These are phyloP conservation scores for Cepphus grylle DNA, from an alignment of 2,113 vertebrate species.

Conservation along the genomic window DNA sequence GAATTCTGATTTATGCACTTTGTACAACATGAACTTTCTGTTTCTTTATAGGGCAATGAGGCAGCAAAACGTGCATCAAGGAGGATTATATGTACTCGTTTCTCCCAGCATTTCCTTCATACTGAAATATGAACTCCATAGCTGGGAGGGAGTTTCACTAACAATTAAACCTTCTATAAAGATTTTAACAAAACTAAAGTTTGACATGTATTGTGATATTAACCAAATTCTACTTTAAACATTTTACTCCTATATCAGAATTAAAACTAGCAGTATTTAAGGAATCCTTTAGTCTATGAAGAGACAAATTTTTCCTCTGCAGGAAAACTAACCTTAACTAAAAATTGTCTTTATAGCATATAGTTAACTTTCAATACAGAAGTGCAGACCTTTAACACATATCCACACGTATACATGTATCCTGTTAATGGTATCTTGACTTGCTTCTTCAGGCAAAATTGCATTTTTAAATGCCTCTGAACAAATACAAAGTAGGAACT, in stretches of 20 bases:
- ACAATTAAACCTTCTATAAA: neutral
- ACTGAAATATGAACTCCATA: neutral
- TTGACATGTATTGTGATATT: neutral
- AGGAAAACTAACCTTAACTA: neutral
- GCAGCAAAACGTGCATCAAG: neutral
- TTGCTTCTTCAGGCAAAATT: neutral
- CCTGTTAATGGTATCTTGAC: neutral
- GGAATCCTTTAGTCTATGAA: neutral
- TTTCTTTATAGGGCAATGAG: neutral
- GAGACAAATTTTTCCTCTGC: neutral
- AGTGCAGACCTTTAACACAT: neutral
- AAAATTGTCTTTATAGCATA: neutral
- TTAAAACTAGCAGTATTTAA: neutral
- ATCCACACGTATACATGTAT: rapidly evolving
- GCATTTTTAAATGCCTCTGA: neutral
- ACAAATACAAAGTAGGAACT: neutral
- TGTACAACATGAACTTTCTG: neutral
- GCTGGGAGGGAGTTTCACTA: neutral
- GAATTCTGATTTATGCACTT: neutral
- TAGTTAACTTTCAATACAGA: neutral
- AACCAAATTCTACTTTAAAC: neutral
- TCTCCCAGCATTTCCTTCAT: neutral
- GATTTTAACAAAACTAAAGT: neutral
- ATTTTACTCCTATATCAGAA: neutral
- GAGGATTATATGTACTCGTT: neutral